A percentile compares a stretch with the other conserved stretches of the same genome.
These are phyloP conservation scores for Typhlichthys eigenmanni DNA, from an alignment of 2,797 vertebrate species.

Conservation along the genomic window DNA sequence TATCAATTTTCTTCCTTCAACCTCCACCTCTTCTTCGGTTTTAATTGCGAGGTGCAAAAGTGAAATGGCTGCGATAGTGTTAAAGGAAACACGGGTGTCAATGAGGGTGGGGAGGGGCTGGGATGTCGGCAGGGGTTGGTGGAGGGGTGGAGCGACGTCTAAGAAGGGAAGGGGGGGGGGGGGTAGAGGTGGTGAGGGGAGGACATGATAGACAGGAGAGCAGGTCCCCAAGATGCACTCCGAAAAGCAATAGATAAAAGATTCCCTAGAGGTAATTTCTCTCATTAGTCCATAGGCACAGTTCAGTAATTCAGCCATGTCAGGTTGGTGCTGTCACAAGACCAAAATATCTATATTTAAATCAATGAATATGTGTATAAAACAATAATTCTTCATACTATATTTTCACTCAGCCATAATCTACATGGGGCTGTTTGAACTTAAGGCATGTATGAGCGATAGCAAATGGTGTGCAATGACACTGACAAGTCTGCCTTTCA, in stretches of 20 bases:
- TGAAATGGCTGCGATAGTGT: constrained; percentile 94
- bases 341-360: constrained; percentile 61
- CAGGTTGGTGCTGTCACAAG: constrained; percentile 89
- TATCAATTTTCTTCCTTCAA: constrained; percentile 54
- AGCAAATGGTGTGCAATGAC: constrained; percentile 38
- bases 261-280: constrained; percentile 93
- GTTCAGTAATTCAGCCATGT: constrained; percentile 95
- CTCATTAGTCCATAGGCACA: constrained; percentile 98
- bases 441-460: constrained; percentile 44
- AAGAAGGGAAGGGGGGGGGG: constrained; percentile 25
- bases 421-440: constrained; percentile 31
- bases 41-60: constrained; percentile 97
- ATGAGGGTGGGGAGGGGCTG: constrained; percentile 82
- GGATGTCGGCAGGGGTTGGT: neutral
- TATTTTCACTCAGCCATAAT: constrained; percentile 30
- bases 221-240: constrained; percentile 92
- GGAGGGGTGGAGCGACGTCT: constrained; percentile 60
- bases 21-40: constrained; percentile 69
- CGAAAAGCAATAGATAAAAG: constrained; percentile 92
- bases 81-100: constrained; percentile 90
- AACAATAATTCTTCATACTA: constrained; percentile 66
- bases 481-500: constrained; percentile 62
- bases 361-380: constrained; percentile 33
- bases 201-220: constrained; percentile 92
- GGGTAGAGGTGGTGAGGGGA: constrained; percentile 31